Evolutionary conservation across 2,113 vertebrate genomes (phyloP).

Genomic region (Cariama cristata): DNA sequence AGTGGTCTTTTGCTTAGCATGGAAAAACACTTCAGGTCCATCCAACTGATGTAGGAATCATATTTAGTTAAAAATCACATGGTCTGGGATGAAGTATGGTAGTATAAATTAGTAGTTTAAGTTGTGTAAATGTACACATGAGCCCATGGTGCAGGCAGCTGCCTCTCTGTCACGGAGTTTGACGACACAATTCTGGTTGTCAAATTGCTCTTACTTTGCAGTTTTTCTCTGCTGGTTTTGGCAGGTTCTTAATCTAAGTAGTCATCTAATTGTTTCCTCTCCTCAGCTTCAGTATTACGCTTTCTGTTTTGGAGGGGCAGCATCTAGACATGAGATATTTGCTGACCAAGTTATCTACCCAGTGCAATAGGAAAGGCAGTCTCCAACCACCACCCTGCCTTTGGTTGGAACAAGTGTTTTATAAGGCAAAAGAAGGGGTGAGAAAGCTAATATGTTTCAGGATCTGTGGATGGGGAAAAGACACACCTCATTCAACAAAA

Average conservation of each 20-base stretch:
- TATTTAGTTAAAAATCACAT: neutral
- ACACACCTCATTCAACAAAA: neutral
- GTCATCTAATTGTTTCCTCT: neutral
- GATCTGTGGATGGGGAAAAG: neutral
- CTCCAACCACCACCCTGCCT: neutral
- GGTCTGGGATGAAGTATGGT: neutral
- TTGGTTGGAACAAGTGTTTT: neutral
- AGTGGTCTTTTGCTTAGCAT: neutral
- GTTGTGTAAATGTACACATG: neutral
- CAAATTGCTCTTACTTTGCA: neutral
- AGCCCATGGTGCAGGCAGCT: neutral
- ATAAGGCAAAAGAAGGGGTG: neutral
- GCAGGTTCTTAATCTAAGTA: neutral
- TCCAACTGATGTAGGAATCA: neutral
- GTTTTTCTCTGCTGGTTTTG: neutral
- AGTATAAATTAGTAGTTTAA: neutral
- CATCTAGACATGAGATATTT: neutral
- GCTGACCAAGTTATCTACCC: neutral
- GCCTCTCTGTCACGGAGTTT: neutral
- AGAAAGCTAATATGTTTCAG: neutral
- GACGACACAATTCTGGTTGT: neutral
- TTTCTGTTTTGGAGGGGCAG: neutral
- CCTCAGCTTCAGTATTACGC: neutral
- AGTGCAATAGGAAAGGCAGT: neutral
- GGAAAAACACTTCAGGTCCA: neutral